These are phyloP conservation scores for Netelia melanura DNA, from an alignment of 2,888 invertebrate species.

Conservation along the genomic window DNA sequence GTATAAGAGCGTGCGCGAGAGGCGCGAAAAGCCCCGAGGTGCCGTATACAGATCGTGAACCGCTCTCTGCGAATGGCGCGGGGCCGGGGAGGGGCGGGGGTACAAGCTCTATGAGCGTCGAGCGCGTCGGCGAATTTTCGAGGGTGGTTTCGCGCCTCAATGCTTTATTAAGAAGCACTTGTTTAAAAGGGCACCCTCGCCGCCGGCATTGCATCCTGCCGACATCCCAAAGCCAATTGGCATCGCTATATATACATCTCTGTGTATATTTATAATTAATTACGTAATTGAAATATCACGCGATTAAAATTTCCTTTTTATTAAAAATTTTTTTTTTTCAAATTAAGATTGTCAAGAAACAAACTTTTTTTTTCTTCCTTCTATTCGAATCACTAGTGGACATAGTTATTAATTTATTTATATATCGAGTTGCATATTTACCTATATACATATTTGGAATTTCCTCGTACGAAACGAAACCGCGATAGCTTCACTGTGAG, in stretches of 20 bases:
- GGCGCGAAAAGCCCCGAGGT: conserved; percentile 72
- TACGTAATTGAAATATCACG: not conserved
- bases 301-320: not conserved
- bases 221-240: conserved; percentile 81
- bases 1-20: conserved; percentile 56
- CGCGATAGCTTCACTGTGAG: conserved; percentile 45
- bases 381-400: not conserved
- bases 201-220: conserved; percentile 69
- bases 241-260: conserved; percentile 67
- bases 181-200: conserved; percentile 83
- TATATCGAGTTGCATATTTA: conserved; percentile 8
- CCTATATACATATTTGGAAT: not conserved
- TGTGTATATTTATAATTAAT: not conserved
- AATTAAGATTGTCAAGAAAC: too few relatives aligned
- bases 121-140: conserved; percentile 81
- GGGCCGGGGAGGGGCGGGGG: conserved; percentile 53
- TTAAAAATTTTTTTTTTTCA: not conserved
- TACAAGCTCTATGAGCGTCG: conserved; percentile 52
- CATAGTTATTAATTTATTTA: not conserved
- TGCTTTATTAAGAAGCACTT: conserved; percentile 85
- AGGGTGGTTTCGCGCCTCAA: conserved; percentile 84
- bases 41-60: conserved; percentile 54
- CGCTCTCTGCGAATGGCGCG: conserved; percentile 44
- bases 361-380: too few relatives aligned
- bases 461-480: conserved; percentile 32